Conservation (phyloP, 2,797 vertebrate genomes). For the Discoglossus pictus region DNA sequence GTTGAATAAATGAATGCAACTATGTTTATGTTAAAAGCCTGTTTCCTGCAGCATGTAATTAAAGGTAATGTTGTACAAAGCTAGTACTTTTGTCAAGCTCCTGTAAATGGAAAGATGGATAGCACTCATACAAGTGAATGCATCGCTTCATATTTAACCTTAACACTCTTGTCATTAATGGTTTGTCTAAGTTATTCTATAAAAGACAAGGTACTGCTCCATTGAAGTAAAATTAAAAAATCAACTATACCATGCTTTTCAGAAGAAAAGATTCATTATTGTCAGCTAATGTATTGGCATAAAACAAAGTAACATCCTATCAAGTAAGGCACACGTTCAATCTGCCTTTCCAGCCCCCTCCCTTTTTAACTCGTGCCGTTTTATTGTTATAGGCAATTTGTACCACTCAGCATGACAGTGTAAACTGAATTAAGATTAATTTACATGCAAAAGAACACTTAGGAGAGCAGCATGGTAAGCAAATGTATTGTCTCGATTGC, state of each 20-base stretch:
- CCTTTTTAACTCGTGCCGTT: constrained; percentile 94
- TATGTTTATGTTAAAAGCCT: constrained; percentile 96
- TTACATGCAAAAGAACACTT: constrained; percentile 99
- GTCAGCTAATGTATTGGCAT: constrained; percentile 96
- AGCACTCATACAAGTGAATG: constrained; percentile 88
- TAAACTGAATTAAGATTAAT: constrained; percentile 99
- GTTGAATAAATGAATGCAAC: constrained; percentile 86
- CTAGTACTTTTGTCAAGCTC: constrained; percentile 94
- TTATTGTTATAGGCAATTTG: constrained; percentile 99
- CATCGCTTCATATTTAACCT: constrained; percentile 90
- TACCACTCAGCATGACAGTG: constrained; percentile 99
- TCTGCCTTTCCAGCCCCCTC: constrained; percentile 70
- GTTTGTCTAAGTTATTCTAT: constrained; percentile 87
- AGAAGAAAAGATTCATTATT: constrained; percentile 97
- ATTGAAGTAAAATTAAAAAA: constrained; percentile 98
- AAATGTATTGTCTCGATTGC: constrained; percentile 93
- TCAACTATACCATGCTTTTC: constrained; percentile 96
- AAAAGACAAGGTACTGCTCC: constrained; percentile 88
- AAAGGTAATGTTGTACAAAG: constrained; percentile 92
- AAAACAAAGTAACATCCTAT: constrained; percentile 98
- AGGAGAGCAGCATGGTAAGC: constrained; percentile 95
- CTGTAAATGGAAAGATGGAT: constrained; percentile 98
- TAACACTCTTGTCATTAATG: constrained; percentile 93
- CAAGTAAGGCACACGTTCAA: constrained; percentile 89
- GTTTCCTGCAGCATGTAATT: constrained; percentile 87